These are phyloP conservation scores for Pomacea maculata DNA, from an alignment of 1,140 invertebrate genomes.

Conservation along the genomic window DNA sequence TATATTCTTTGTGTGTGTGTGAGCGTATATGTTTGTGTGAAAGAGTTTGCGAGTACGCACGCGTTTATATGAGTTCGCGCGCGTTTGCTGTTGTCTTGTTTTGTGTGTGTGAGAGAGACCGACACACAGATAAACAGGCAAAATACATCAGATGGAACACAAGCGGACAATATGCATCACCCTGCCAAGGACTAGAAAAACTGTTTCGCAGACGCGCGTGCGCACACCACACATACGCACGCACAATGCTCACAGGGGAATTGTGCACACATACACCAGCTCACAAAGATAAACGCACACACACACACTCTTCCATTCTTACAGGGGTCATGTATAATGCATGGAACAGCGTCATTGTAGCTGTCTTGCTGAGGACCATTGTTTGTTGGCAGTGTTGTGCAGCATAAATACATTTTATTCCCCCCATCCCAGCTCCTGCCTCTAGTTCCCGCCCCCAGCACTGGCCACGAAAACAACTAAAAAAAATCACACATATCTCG, in stretches of 20 bases:
- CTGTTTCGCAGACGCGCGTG: not conserved
- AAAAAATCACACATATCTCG: too few species aligned
- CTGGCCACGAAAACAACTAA: too few species aligned
- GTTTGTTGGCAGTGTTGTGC: too few species aligned
- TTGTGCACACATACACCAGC: not conserved
- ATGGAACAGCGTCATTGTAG: too few species aligned
- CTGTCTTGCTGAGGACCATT: too few species aligned
- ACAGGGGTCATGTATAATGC: not conserved
- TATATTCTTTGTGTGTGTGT: not conserved
- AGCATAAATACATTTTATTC: too few species aligned
- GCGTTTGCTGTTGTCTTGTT: too few species aligned
- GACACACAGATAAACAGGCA: conserved; percentile 7
- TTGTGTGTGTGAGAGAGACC: not conserved
- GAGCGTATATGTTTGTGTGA: not conserved
- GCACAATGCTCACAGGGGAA: not conserved
- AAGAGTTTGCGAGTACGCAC: too few species aligned
- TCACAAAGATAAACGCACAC: not conserved
- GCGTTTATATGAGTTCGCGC: too few species aligned
- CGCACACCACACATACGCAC: not conserved
- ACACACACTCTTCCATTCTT: not conserved
- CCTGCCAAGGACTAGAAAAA: not conserved
- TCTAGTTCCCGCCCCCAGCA: too few species aligned
- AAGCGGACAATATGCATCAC: not conserved
- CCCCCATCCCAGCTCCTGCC: too few species aligned
- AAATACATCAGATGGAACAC: not conserved